Percentiles rank a stretch among this genome's conserved stretches.
Evolutionary conservation across 2,888 invertebrate genomes (phyloP).

Genomic region (Malthinus flaveolus): DNA sequence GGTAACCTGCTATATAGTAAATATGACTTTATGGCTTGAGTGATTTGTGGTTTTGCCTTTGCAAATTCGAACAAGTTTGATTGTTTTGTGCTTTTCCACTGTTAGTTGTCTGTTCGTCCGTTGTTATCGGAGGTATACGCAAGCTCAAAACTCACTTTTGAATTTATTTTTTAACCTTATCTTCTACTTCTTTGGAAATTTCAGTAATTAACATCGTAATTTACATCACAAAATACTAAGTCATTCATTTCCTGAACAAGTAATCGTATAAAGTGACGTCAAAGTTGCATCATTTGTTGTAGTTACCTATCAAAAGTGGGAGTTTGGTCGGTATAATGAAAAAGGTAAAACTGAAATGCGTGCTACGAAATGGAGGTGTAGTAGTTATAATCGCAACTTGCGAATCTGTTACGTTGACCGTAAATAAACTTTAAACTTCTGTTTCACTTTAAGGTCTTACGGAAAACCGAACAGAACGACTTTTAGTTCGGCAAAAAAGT

Average conservation of each 20-base stretch:
- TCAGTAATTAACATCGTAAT: not conserved
- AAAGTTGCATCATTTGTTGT: constrained; percentile 17
- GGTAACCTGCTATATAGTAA: not conserved
- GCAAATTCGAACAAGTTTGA: not conserved
- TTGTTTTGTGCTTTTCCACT: no score
- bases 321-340: constrained; percentile 7
- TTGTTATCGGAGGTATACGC: no score
- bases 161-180: no score
- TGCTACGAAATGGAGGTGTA: constrained; percentile 18
- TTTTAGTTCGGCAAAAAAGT: constrained; percentile 17
- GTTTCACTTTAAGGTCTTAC: constrained; percentile 22
- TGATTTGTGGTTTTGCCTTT: constrained; percentile 14
- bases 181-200: not conserved
- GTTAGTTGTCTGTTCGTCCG: no score
- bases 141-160: no score
- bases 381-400: constrained; percentile 30
- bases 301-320: constrained; percentile 15
- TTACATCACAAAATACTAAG: not conserved
- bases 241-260: constrained; percentile 2
- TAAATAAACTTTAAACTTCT: constrained; percentile 38
- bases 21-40: constrained; percentile 8
- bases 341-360: constrained; percentile 22
- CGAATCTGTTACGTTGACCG: constrained; percentile 44
- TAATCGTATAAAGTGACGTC: constrained; percentile 16
- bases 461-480: constrained; percentile 13